Percentiles rank a stretch among this genome's conserved stretches.
Evolutionary conservation across 2,888 invertebrate species (phyloP).

Genomic region (Synergus itoensis): DNA sequence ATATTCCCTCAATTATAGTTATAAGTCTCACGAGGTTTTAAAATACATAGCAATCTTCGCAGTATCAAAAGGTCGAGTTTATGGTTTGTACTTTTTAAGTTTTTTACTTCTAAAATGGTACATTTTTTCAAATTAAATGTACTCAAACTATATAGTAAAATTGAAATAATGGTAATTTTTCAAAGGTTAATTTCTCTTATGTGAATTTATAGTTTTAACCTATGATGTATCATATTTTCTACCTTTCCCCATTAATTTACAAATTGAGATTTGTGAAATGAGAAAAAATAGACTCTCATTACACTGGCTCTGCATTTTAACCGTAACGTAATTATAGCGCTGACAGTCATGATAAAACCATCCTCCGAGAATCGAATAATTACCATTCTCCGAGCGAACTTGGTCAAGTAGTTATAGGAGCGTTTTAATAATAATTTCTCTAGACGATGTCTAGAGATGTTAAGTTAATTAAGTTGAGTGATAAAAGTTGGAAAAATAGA

Average conservation of each 20-base stretch:
- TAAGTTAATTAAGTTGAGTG: neutral
- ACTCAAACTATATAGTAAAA: neutral
- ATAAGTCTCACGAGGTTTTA: no score
- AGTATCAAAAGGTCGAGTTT: no score
- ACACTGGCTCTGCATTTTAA: neutral
- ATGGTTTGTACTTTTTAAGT: neutral
- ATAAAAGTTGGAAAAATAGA: neutral
- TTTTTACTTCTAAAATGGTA: neutral
- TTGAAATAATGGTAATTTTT: neutral
- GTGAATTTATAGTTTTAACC: neutral
- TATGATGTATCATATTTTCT: neutral
- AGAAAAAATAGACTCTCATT: neutral
- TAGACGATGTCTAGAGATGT: neutral
- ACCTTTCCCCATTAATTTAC: neutral
- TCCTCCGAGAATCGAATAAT: constrained; percentile 11
- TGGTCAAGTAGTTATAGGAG: constrained; percentile 1
- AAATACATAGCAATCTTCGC: no score
- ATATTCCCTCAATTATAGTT: no score
- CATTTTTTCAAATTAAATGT: neutral
- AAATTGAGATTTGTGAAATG: neutral
- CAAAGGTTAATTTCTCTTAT: neutral
- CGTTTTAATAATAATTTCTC: neutral
- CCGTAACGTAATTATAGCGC: neutral
- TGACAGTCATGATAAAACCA: constrained; percentile 1
- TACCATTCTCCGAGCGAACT: constrained; percentile 12